Evolutionary conservation across 2,888 invertebrate genomes (phyloP), one percentile per base, ranked within the genome.

Genomic region (Papilio elwesi): DNA sequence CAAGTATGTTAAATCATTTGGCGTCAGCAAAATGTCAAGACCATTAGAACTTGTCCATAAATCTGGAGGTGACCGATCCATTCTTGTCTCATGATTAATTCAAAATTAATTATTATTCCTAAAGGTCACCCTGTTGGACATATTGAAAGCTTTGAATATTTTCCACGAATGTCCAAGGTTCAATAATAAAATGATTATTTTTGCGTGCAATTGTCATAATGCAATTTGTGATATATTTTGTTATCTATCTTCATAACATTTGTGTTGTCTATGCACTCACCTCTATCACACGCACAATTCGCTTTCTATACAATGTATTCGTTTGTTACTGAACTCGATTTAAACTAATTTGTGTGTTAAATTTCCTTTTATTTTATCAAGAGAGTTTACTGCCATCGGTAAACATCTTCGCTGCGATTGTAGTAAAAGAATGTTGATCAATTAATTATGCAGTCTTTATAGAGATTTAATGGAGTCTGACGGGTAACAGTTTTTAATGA

Each of bases 11-110:
- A 62, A 55, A 13, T 67, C 38, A 66, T 64, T 71, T 43, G 16
- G 52, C 64, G 57, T 55, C 64, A 74, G 62, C 66, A 51, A 78
- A 78, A 78, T 78, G 77, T 73, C 76, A 77, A 76, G 74, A 74
- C 71, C 75, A 76, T 77, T 79, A 76, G 74, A 74, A 70, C 70
- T 53, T 71, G 55, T 74, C 64, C 72, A 59, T 57, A 73, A 75
- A 72, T 55, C 53, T 49, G 48, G 65, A 68, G 64, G 49, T 67
- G 67, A 72, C 53, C 43, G 13, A 66, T 75, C 55, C 68, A 74
- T 71, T 74, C 73, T 68, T 49, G 43, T 55, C 64, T 67, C 72
- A 68, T 74, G 63, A 75, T 72, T 73, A 73, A 75, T 73, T 68
- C 68, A 57, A 47, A 13, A 55, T 75, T 70, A 76, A 76, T 76